These are phyloP conservation scores for Trachelus stipa DNA, from an alignment of 2,888 invertebrate genomes.

Conservation along the genomic window DNA sequence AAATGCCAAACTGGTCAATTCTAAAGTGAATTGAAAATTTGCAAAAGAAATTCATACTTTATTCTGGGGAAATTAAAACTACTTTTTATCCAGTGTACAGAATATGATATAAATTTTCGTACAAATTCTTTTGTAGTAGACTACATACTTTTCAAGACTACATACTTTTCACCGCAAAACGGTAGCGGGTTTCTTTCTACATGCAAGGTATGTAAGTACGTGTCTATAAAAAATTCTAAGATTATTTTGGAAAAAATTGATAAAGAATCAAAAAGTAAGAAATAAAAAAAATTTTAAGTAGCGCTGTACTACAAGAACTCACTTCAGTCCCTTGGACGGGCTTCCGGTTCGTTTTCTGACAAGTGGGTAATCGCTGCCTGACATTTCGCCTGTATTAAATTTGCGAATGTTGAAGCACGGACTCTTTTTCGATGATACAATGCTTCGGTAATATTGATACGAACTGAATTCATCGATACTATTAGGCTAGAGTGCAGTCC, in stretches of 20 bases:
- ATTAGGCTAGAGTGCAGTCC: conserved; percentile 1
- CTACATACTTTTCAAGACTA: neutral
- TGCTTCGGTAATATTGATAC: conserved; percentile 15
- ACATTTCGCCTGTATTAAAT: conserved; percentile 27
- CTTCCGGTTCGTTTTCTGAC: conserved; percentile 30
- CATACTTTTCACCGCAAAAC: neutral
- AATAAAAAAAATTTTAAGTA: neutral
- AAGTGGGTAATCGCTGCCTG: conserved; percentile 39
- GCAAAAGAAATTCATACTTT: neutral
- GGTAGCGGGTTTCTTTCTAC: neutral
- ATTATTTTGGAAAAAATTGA: neutral
- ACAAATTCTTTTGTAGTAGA: neutral
- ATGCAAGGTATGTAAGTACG: neutral
- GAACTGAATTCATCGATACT: neutral
- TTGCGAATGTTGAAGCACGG: conserved; percentile 24
- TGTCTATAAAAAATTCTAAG: neutral
- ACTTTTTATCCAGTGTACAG: neutral
- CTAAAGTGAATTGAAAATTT: neutral
- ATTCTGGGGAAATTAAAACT: neutral
- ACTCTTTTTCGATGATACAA: conserved; percentile 17
- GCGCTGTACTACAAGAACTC: neutral
- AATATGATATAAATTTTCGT: neutral
- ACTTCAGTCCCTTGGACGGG: neutral
- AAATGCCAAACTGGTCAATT: neutral
- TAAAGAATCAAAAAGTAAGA: neutral